Percentiles rank a stretch among this genome's conserved stretches.
Evolutionary conservation across 2,797 vertebrate species (phyloP).

Genomic region (Lacerta bilineata): DNA sequence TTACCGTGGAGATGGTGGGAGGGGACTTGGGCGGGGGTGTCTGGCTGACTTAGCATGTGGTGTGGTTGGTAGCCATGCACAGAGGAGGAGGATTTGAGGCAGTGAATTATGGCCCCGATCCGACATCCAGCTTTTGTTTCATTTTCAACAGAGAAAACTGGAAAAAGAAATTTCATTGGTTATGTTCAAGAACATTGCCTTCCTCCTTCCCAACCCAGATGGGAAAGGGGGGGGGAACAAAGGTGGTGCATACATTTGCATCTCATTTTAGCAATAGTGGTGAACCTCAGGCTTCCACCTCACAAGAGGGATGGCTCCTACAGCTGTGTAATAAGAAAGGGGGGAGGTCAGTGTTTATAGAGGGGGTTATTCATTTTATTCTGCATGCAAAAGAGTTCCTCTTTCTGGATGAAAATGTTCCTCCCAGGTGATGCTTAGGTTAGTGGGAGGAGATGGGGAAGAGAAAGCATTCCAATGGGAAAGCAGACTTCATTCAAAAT

Average conservation of each 20-base stretch:
- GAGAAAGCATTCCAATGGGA: not conserved
- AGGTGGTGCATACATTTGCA: not conserved
- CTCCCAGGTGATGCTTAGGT: not conserved
- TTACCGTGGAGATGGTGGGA: slow-evolving; percentile 63
- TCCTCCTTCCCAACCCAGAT: rapidly evolving
- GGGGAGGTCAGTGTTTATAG: not conserved
- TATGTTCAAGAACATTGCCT: not conserved
- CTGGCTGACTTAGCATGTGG: slow-evolving; percentile 10
- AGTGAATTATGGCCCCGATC: slow-evolving; percentile 41
- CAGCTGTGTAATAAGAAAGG: not conserved
- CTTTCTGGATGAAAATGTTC: not conserved
- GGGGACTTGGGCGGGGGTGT: not conserved
- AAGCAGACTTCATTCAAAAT: not conserved
- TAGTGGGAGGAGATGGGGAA: not conserved
- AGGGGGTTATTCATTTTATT: not conserved
- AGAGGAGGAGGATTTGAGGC: slow-evolving; percentile 56
- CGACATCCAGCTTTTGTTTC: slow-evolving; percentile 55
- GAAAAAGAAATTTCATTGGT: not conserved
- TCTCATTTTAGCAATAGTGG: not conserved
- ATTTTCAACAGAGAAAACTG: not conserved
- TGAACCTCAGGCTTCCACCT: not conserved
- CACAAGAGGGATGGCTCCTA: not conserved
- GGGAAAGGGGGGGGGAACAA: rapidly evolving
- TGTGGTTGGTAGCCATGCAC: slow-evolving; percentile 51
- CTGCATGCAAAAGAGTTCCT: not conserved